Base-by-base conservation (phyloP, 1,140 invertebrate species). In the Probaryconus sp. region DNA sequence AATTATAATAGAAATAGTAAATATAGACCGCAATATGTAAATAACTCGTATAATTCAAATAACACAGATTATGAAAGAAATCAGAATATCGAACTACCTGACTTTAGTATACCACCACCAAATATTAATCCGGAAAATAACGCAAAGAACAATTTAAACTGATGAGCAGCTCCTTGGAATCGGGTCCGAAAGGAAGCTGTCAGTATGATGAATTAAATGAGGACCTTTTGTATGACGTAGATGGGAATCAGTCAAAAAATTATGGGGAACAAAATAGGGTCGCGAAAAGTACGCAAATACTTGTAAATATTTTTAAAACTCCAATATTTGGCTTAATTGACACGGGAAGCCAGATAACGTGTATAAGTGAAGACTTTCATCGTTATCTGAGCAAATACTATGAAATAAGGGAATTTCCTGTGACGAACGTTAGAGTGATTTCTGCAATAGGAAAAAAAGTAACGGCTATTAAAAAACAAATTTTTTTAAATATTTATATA, bases 101-200 rank as follows among this genome's bases (percentile, higher is more conserved):
- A 40, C 14, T 20, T 40, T 1, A 17, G n/a, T 18, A 18, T 40
- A 2, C 37, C 37, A 2, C 17, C 37, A 17, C 37, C 37, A 18
- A 17, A 3, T 1, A 9, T n/a, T 7, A 24, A 24, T 24, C 3
- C 21, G 7, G 7, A 3, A 7, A 24, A 24, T 24, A 7, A 24
- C 21, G 7, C 3, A 4, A 24, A 7, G 18, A 40, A 18, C 14
- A 40, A 40, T 7, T 40, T 40, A 40, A 40, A 40, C 37, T 40
- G 1, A 7, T 3, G 9, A 18, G 13, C 37, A 40, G 37, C 37
- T 40, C 17, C 37, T 20, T 40, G 9, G 9, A 20, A 6, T 1
- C 10, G 18, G 37, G 17, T 40, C 17, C 37, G 1, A 10, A 17
- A 18, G 28, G 45, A 31, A 48, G 45, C 28, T 50, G 47, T 21